phyloP scores from a whole-genome alignment of 2,888 invertebrate genomes.

The Thecocarcelia acutangulata region DNA sequence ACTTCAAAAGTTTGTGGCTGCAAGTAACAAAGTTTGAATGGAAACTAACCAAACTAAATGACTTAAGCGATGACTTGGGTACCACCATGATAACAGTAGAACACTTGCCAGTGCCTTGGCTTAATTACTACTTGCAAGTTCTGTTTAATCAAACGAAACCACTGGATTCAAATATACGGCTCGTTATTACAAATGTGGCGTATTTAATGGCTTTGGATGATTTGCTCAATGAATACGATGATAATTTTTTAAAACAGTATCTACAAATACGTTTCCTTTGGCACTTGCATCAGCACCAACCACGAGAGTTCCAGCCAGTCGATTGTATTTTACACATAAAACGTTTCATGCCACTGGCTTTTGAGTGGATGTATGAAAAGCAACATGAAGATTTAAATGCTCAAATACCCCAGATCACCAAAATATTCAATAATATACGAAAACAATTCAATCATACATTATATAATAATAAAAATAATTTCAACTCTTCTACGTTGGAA shows the following conservation, averaged over 20 bases:
- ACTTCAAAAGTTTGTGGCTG: constrained; percentile 54
- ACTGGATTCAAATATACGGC: constrained; percentile 56
- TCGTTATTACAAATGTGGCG: constrained; percentile 65
- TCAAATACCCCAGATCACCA: constrained; percentile 51
- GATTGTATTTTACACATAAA: constrained; percentile 65
- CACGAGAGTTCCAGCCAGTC: constrained; percentile 52
- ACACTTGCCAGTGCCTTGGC: constrained; percentile 59
- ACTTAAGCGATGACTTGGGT: constrained; percentile 58
- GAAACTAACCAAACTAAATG: constrained; percentile 61
- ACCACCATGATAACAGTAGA: constrained; percentile 39
- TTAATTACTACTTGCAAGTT: constrained; percentile 61
- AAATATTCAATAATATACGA: constrained; percentile 58
- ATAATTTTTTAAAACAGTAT: constrained; percentile 68
- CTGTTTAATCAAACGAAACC: constrained; percentile 42
- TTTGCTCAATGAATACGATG: constrained; percentile 62
- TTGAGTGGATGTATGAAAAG: constrained; percentile 70
- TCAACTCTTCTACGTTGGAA: constrained; percentile 47
- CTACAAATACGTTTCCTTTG: constrained; percentile 70
- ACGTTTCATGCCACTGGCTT: constrained; percentile 66
- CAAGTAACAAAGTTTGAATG: constrained; percentile 65
- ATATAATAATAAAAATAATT: constrained; percentile 59
- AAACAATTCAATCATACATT: constrained; percentile 66
- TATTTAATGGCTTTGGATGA: constrained; percentile 67
- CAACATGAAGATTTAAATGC: constrained; percentile 37
- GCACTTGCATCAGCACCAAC: constrained; percentile 64